Conservation (phyloP, 1,140 invertebrate species). For the Drosophila busckii region DNA sequence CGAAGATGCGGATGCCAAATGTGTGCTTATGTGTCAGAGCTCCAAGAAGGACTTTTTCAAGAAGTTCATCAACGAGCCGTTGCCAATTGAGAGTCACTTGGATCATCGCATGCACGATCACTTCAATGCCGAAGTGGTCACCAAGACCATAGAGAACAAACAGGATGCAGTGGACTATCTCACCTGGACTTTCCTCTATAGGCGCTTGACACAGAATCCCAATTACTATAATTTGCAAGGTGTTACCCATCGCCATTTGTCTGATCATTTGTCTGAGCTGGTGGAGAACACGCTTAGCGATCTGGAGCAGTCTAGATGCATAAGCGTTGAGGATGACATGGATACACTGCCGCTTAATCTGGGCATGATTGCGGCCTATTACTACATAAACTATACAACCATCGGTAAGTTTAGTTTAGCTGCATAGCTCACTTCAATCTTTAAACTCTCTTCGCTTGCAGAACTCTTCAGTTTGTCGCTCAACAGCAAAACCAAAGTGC, state of each 20-base stretch:
- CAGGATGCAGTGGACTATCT: conserved; percentile 99
- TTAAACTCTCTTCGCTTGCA: conserved; percentile 74
- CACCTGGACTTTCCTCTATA: conserved; percentile 99
- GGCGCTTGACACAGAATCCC: conserved; percentile 98
- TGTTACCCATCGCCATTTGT: conserved; percentile 97
- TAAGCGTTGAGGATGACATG: conserved; percentile 98
- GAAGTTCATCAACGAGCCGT: conserved; percentile 98
- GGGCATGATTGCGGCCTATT: conserved; percentile 99
- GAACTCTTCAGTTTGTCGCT: conserved; percentile 98
- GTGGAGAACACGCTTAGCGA: conserved; percentile 98
- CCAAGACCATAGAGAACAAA: conserved; percentile 99
- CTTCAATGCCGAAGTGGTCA: conserved; percentile 99
- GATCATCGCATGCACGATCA: conserved; percentile 99
- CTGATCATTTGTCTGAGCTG: conserved; percentile 98
- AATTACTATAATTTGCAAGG: conserved; percentile 99
- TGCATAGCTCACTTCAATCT: background rate
- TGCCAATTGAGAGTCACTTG: conserved; percentile 98
- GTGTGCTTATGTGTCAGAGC: conserved; percentile 97
- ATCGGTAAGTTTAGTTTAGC: conserved; percentile 84
- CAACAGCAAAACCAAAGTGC: conserved; percentile 98
- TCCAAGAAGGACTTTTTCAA: conserved; percentile 99
- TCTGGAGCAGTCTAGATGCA: conserved; percentile 98
- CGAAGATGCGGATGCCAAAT: conserved; percentile 96
- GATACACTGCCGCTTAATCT: conserved; percentile 97
- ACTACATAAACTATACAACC: conserved; percentile 99